These are phyloP conservation scores for Mallotus villosus DNA, from an alignment of 2,797 vertebrate genomes.

Conservation along the genomic window DNA sequence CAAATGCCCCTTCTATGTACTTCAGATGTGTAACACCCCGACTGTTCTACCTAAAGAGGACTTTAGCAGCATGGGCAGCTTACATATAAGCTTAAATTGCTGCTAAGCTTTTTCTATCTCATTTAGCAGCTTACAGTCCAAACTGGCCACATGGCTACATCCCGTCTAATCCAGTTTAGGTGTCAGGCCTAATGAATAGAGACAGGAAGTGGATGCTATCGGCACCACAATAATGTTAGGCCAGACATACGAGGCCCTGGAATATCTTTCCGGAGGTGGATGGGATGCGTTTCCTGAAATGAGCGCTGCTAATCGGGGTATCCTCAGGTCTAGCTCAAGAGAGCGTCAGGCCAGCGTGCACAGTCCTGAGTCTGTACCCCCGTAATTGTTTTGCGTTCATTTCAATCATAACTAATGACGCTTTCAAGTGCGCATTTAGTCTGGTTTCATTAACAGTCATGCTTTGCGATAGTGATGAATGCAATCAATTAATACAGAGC, in stretches of 20 bases:
- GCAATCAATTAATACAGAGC: background rate
- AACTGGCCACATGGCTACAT: slow-evolving; percentile 21
- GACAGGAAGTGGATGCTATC: slow-evolving; percentile 40
- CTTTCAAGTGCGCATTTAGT: background rate
- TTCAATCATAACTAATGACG: background rate
- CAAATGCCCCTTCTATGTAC: too few relatives aligned
- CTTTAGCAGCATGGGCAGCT: slow-evolving; percentile 1
- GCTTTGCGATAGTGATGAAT: background rate
- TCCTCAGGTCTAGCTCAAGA: background rate
- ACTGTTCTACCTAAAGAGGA: background rate
- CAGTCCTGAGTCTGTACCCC: too few relatives aligned
- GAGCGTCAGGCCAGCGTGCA: too few relatives aligned
- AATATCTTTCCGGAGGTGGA: background rate
- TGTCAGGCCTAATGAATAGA: slow-evolving; percentile 38
- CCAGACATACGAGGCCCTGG: background rate
- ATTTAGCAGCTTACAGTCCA: slow-evolving; percentile 28
- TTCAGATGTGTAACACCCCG: too few relatives aligned
- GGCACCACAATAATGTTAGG: slow-evolving; percentile 39
- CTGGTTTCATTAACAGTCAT: background rate
- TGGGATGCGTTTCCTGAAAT: background rate
- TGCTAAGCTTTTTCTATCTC: slow-evolving; percentile 10
- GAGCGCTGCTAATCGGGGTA: background rate
- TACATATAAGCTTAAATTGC: slow-evolving; percentile 1
- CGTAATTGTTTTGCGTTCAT: background rate
- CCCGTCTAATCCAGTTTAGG: slow-evolving; percentile 39